Percentiles rank a stretch among this genome's conserved stretches.
phyloP scores from a whole-genome alignment of 2,797 vertebrate species.

The Linurgus olivaceus region DNA sequence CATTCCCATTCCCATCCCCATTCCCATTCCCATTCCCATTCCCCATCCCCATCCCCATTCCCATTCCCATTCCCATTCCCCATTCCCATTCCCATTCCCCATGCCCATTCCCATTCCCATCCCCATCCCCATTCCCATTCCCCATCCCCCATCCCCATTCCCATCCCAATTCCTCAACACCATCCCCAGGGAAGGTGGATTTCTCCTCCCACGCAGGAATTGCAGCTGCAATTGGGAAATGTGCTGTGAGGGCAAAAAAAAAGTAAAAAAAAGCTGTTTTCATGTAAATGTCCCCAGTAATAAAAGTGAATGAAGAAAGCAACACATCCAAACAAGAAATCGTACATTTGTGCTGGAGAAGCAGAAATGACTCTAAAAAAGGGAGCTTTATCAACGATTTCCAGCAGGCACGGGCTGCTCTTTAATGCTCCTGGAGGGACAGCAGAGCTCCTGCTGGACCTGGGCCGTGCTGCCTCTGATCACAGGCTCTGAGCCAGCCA shows the following conservation, averaged over 20 bases:
- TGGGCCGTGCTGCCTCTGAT: constrained; percentile 21
- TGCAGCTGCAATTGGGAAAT: constrained; percentile 16
- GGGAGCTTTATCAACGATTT: constrained; percentile 56
- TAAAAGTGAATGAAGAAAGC: constrained; percentile 32
- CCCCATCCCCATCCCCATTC: too few species aligned
- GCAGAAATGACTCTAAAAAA: constrained; percentile 47
- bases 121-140: too few species aligned
- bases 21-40: too few species aligned
- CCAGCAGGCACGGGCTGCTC: constrained; percentile 41
- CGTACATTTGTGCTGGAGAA: constrained; percentile 27
- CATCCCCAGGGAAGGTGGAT: background rate
- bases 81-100: too few species aligned
- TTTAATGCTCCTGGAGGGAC: background rate
- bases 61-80: too few species aligned
- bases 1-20: background rate
- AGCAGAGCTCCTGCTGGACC: constrained; percentile 4
- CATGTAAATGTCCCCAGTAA: constrained; percentile 30
- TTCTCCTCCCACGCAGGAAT: background rate
- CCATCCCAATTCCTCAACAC: background rate
- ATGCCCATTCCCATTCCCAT: too few species aligned
- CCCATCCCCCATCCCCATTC: too few species aligned
- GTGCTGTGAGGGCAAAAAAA: constrained; percentile 3
- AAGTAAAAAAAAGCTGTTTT: background rate
- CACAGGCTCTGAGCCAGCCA: background rate
- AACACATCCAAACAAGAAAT: constrained; percentile 3